These are phyloP conservation scores for Seira ritae DNA, from an alignment of 2,888 invertebrate species.

Conservation along the genomic window DNA sequence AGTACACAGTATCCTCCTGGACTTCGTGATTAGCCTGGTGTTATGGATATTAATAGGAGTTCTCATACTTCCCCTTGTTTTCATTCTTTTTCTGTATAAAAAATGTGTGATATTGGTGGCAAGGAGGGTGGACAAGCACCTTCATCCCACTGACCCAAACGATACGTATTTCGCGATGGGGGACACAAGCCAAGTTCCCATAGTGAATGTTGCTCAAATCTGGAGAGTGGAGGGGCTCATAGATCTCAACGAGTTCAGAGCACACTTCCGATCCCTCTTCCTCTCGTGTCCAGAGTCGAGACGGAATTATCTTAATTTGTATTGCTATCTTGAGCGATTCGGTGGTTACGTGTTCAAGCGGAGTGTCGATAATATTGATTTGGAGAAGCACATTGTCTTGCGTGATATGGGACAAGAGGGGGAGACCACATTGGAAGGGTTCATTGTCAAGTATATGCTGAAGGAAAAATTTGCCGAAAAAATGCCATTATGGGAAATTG, in stretches of 20 bases:
- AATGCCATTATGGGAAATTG: slow-evolving; percentile 61
- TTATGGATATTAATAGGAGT: slow-evolving; percentile 58
- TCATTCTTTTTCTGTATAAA: slow-evolving; percentile 59
- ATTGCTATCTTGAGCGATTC: slow-evolving; percentile 60
- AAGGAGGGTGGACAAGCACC: slow-evolving; percentile 39
- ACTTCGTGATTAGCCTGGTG: slow-evolving; percentile 48
- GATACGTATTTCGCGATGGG: slow-evolving; percentile 66
- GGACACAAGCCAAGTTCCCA: slow-evolving; percentile 52
- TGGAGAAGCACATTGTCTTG: slow-evolving; percentile 57
- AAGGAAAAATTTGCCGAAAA: slow-evolving; percentile 33
- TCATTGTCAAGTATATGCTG: slow-evolving; percentile 51
- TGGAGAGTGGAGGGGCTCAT: slow-evolving; percentile 60
- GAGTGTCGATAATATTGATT: slow-evolving; percentile 44
- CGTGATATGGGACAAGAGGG: slow-evolving; percentile 19
- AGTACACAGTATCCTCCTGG: slow-evolving; percentile 17
- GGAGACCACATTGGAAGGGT: slow-evolving; percentile 34
- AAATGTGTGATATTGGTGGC: slow-evolving; percentile 49
- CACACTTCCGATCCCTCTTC: slow-evolving; percentile 51
- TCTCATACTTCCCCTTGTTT: slow-evolving; percentile 49
- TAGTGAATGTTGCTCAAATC: slow-evolving; percentile 66
- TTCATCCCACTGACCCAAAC: slow-evolving; percentile 60
- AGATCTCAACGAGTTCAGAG: slow-evolving; percentile 43
- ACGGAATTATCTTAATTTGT: slow-evolving; percentile 55
- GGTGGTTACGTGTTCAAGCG: slow-evolving; percentile 65
- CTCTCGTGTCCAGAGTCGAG: slow-evolving; percentile 51